Base-by-base conservation (phyloP, 1,140 invertebrate species). In the Drosophila elegans region DNA sequence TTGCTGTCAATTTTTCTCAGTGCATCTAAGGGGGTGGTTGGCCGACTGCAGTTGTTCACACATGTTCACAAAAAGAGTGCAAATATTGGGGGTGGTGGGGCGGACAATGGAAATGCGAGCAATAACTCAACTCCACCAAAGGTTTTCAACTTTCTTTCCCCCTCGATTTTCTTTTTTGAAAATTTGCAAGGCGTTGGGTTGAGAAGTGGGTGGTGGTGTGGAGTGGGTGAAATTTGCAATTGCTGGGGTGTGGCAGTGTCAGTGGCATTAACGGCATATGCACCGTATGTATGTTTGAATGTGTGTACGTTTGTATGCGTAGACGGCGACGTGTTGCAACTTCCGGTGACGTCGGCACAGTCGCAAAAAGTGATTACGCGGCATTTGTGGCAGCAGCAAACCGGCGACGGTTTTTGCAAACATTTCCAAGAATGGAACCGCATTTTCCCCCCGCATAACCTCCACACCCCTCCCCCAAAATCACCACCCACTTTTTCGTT, bases 361-460 rank as follows among this genome's bases (percentile, higher is more conserved):
- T 46, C 54, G 63, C 78, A 82, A 88, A 82, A 86, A 86, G 69
- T 81, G 82, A 86, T 88, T 86, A 86, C 83, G 74, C 74, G 62
- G 83, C 83, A 78, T 84, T 85, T 84, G 80, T 73, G 81, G 60
- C 75, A 84, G 74, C 75, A 75, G 73, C 74, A 54, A 77, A 80
- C 81, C 73, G 80, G 80, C 81, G 81, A 61, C 73, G 74, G 51
- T 85, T 85, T 78, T 85, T 77, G 74, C 74, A 52, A 77, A 74
- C 79, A 62, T 74, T 86, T 74, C 81, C 82, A 85, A 80, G 78
- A 84, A 84, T 88, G 74, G 41, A 73, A 78, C 83, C 72, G 72
- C 66, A 76, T 53, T 42, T 16, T 11, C 32, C 45, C 39, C 16
- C 52, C 45, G 25, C 36, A 27, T 45, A 38, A 25, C 13, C 36